Evolutionary conservation across 2,113 vertebrate species (phyloP).

Genomic region (Melanerpes aurifrons): DNA sequence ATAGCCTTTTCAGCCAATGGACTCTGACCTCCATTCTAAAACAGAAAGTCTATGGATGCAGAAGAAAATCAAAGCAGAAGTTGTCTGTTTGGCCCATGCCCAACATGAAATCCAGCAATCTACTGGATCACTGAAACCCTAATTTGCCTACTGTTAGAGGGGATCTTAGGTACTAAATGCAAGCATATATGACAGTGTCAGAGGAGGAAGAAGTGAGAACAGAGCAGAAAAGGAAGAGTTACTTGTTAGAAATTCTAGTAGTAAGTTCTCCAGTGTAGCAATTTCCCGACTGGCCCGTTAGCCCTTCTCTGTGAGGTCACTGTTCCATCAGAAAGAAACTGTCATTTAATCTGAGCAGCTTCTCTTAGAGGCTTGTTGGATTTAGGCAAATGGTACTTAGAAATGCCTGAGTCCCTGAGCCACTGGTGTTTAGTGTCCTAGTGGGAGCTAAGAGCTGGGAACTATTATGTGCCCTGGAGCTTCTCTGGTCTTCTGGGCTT

Average conservation of each 20-base stretch:
- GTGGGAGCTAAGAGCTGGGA: not conserved
- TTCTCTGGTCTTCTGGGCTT: not conserved
- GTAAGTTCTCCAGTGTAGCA: not conserved
- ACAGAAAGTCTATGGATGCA: not conserved
- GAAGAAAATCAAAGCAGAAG: not conserved
- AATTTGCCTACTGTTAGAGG: not conserved
- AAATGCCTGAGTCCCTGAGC: not conserved
- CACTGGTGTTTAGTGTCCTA: not conserved
- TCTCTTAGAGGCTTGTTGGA: not conserved
- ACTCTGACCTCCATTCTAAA: not conserved
- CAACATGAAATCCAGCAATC: not conserved
- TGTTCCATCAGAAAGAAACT: not conserved
- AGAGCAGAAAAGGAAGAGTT: not conserved
- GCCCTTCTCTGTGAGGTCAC: not conserved
- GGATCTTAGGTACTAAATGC: not conserved
- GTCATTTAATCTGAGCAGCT: not conserved
- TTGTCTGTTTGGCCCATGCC: not conserved
- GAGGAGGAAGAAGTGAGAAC: not conserved
- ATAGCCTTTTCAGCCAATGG: not conserved
- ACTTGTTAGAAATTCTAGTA: not conserved
- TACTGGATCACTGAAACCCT: not conserved
- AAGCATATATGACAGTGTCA: not conserved
- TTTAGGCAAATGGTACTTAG: not conserved
- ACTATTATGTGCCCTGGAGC: rapidly evolving
- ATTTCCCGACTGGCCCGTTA: not conserved